phyloP scores from a whole-genome alignment of 2,113 vertebrate genomes.

The Carassius gibelio region DNA sequence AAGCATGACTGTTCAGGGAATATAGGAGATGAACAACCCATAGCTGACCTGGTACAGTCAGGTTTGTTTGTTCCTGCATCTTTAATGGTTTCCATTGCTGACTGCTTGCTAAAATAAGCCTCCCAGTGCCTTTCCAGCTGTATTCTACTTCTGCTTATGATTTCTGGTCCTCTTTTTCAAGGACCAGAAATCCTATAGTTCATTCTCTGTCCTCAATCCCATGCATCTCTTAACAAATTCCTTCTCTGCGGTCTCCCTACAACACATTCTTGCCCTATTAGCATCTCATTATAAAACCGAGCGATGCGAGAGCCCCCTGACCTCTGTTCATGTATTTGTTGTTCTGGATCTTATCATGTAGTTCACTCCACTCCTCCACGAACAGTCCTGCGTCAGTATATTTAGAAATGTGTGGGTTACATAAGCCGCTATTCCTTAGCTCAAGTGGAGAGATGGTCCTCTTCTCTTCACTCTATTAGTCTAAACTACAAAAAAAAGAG shows the following conservation, averaged over 20 bases:
- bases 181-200: neutral
- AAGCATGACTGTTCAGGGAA: neutral
- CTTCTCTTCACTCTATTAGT: slow-evolving; percentile 22
- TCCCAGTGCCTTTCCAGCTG: neutral
- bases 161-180: neutral
- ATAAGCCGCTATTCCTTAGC: slow-evolving; percentile 9
- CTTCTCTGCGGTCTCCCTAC: neutral
- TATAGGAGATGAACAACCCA: neutral
- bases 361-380: slow-evolving; percentile 34
- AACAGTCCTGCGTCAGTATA: slow-evolving; percentile 37
- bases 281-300: slow-evolving; percentile 35
- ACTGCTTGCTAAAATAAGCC: slow-evolving; percentile 9
- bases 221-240: neutral
- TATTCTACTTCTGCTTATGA: neutral
- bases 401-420: slow-evolving; percentile 39
- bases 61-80: slow-evolving; percentile 20
- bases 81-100: neutral
- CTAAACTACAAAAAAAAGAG: neutral
- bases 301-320: slow-evolving; percentile 17
- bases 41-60: neutral
- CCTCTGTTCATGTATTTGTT: slow-evolving; percentile 31
- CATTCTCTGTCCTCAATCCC: neutral
- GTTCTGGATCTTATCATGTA: slow-evolving; percentile 29
- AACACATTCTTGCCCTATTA: slow-evolving; percentile 4
- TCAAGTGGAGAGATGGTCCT: neutral